Evolutionary conservation across 2,797 vertebrate species (phyloP), one percentile per base, ranked within the genome.

Genomic region (Vultur gryphus): DNA sequence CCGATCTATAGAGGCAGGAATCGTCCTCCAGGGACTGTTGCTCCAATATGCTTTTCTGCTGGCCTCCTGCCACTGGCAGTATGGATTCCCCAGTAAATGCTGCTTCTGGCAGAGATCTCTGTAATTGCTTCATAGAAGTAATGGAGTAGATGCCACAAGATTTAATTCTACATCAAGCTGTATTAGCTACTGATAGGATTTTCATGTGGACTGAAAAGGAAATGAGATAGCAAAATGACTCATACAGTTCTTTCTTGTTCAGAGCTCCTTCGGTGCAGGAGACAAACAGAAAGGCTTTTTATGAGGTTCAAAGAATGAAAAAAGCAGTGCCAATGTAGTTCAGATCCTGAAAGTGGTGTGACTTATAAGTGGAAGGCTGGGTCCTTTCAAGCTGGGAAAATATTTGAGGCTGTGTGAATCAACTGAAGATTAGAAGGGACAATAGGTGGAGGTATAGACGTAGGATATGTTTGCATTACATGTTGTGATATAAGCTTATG

Each of bases 121-220:
- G 25, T 80, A 95, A 87, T 73, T 92, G 92, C 90, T 95, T 83
- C 75, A 71, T 24, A 29, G 75, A 84, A 85, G 44, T 89, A 93
- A 94, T 90, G 84, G 87, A 90, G 66, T 95, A 89, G 93, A 90
- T 90, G 89, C 88, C 88, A 75, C 86, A 95, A 85, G 90, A 96
- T 90, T 96, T 97, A 97, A 95, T 95, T 93, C 93, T 91, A 57
- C 90, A 94, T 95, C 92, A 95, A 80, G 71, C 81, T 87, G 55
- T 92, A 96, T 97, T 93, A 97, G 93, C 92, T 85, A 66, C 88
- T 90, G 92, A 78, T 95, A 92, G 90, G 88, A 94, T 96, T 97
- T 97, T 94, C 57, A 33, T 69, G 88, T 65, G 90, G 67, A 89
- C 88, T 16, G 11, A 90, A 87, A 90, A 96, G 86, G 89, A 96